A percentile compares a stretch with the other conserved stretches of the same genome.
Evolutionary conservation across 64 coral and sea anemone genomes (phyloP).

Genomic region (Stichodactyla helianthus): DNA sequence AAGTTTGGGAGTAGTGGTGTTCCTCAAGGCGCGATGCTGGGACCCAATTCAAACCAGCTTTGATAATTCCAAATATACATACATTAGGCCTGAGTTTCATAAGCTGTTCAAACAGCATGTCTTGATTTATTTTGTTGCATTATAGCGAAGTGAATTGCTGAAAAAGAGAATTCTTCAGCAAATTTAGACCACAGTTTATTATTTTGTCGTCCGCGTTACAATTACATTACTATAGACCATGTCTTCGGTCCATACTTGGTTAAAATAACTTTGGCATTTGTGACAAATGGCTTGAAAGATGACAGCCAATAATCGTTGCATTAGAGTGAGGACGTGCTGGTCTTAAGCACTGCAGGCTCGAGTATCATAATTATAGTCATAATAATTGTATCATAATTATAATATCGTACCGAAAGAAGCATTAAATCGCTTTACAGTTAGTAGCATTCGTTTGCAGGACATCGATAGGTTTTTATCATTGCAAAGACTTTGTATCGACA

Average conservation of each 20-base stretch:
- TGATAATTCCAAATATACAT: neutral
- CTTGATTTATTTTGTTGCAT: neutral
- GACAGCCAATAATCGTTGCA: neutral
- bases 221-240: neutral
- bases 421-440: neutral
- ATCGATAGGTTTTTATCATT: neutral
- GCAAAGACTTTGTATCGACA: neutral
- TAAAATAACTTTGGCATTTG: neutral
- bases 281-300: neutral
- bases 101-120: neutral
- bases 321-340: neutral
- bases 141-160: neutral
- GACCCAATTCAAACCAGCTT: neutral
- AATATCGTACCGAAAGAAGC: neutral
- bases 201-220: neutral
- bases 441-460: neutral
- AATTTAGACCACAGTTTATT: neutral
- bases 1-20: constrained; percentile 1
- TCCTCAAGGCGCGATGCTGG: neutral
- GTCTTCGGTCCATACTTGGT: neutral
- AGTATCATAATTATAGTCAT: no score
- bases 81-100: neutral
- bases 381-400: no score
- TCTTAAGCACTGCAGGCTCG: neutral
- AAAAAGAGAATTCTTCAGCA: neutral